Evolutionary conservation across 1,140 invertebrate genomes (phyloP).

Genomic region (Drosophila asahinai): DNA sequence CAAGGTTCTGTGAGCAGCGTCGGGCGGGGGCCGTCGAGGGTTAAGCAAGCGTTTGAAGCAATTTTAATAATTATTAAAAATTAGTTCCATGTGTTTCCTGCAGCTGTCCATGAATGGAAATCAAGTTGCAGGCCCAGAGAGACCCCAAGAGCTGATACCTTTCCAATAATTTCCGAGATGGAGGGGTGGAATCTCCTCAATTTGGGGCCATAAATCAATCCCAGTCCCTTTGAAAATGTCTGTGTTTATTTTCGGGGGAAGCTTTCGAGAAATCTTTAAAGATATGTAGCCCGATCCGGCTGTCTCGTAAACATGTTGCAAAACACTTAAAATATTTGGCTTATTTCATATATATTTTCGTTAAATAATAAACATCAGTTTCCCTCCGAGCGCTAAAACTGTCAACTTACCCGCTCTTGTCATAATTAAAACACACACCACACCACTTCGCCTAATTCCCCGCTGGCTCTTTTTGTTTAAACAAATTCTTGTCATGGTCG

Average conservation of each 20-base stretch:
- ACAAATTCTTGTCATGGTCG: constrained; percentile 43
- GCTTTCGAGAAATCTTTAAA: constrained; percentile 46
- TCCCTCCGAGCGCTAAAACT: constrained; percentile 58
- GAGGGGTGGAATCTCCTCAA: constrained; percentile 64
- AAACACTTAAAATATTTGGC: constrained; percentile 69
- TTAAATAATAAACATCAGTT: constrained; percentile 51
- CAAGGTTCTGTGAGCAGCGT: constrained; percentile 60
- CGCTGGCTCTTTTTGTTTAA: constrained; percentile 35
- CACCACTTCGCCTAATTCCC: constrained; percentile 43
- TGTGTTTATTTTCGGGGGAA: constrained; percentile 25
- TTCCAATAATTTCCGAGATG: constrained; percentile 36
- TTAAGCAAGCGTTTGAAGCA: constrained; percentile 56
- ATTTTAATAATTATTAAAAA: constrained; percentile 81
- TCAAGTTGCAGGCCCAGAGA: constrained; percentile 42
- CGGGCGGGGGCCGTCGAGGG: neutral
- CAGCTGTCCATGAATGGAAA: constrained; percentile 71
- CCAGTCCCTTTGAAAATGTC: constrained; percentile 56
- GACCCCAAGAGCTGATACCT: constrained; percentile 36
- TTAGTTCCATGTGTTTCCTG: constrained; percentile 78
- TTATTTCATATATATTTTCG: constrained; percentile 24
- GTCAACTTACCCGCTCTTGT: constrained; percentile 70
- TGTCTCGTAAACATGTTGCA: constrained; percentile 75
- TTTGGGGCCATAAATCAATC: constrained; percentile 80
- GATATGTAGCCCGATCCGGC: constrained; percentile 41
- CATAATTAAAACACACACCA: constrained; percentile 73